Base-by-base conservation (phyloP, 2,888 invertebrate species). In the Subacronicta megacephala region DNA sequence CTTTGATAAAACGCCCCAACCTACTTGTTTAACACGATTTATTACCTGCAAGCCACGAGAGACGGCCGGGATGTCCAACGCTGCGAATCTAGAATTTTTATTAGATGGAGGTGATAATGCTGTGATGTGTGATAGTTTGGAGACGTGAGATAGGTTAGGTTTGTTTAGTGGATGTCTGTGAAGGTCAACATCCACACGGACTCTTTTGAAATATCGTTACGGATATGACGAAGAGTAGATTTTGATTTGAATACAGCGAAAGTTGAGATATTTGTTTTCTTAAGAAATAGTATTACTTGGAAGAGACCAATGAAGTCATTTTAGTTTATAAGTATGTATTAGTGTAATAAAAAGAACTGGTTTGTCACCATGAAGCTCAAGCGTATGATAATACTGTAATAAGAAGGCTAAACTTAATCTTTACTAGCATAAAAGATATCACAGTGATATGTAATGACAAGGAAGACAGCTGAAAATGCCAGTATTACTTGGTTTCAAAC, bases 11-110 rank as follows among this genome's bases (percentile, higher is more conserved):
- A 92, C 90, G 93, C 88, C 86, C 86, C 92, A 92, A 92, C 93
- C 93, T 93, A 93, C 92, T 93, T 93, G 93, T 92, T 92, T 91
- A 92, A 89, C 90, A 87, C 90, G 92, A 93, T 93, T 93, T 93
- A 93, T 93, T 92, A 92, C 93, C 93, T 91, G 92, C 84, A 88
- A 87, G 88, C 87, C 85, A 82, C 85, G 74, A 87, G 84, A 81
- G 82, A 85, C 84, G 85, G 87, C 84, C 82, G 77, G 82, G 81
- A 80, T 83, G 82, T 78, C 76, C 80, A 76, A 56, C 62, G 59
- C 78, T 60, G 58, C 44, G 74, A 69, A 74, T 63, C 68, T 76
- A 76, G 64, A 76, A 75, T 68, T 66, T 75, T 73, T 61, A 56
- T 72, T 54, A 65, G 56, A 69, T 62, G 75, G 76, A 75, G 61